A percentile compares a stretch with the other conserved stretches of the same genome.
These are phyloP conservation scores for Ahaetulla prasina DNA, from an alignment of 2,113 vertebrate species.

Conservation along the genomic window DNA sequence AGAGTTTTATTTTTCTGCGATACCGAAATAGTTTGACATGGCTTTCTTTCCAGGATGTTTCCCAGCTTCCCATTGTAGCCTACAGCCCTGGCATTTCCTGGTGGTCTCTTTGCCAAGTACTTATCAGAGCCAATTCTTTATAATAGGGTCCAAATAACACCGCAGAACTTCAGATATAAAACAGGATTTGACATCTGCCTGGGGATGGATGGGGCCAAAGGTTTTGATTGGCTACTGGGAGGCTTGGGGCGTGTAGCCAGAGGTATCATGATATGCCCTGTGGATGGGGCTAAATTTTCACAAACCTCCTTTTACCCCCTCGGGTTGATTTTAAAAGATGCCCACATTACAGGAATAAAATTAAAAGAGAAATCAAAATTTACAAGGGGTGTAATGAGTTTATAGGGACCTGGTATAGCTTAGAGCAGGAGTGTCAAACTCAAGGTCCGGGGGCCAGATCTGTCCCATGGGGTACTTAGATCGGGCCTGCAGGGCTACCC, in stretches of 20 bases:
- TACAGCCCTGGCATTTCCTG: neutral
- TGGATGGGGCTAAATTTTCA: neutral
- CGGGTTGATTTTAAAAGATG: neutral
- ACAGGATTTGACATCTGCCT: neutral
- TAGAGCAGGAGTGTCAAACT: neutral
- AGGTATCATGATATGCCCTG: neutral
- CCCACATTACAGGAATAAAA: neutral
- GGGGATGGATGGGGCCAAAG: neutral
- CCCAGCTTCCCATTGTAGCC: neutral
- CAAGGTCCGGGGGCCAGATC: no score
- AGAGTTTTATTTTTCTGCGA: neutral
- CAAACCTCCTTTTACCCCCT: neutral
- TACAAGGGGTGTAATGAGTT: neutral
- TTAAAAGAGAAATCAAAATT: neutral
- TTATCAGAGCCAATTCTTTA: neutral
- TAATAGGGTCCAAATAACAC: neutral
- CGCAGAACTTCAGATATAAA: neutral
- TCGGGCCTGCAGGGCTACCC: accelerated
- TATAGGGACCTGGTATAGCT: neutral
- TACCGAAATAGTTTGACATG: neutral
- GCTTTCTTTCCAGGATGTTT: neutral
- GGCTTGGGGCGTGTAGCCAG: neutral
- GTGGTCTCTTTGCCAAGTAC: neutral
- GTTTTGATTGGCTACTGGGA: neutral
- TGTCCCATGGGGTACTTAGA: no score